Evolutionary conservation across 1,140 invertebrate genomes (phyloP), one percentile per base, ranked within the genome.

Genomic region (Sycophila sp.): DNA sequence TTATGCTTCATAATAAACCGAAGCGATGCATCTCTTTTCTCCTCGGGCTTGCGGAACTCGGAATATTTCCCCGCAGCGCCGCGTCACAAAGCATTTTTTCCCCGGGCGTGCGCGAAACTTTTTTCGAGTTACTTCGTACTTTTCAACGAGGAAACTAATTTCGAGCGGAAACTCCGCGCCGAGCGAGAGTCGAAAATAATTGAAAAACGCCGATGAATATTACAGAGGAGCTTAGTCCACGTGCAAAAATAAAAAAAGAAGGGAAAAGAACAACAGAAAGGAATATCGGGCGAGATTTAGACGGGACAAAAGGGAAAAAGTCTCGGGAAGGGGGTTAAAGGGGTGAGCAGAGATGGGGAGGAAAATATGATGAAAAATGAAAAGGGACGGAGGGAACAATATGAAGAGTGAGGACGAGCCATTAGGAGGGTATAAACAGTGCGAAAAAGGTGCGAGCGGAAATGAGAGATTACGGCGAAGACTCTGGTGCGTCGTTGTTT

Each of bases 401-500:
- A 66, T 49, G 69, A 28, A 56, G 72, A 63, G 56, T 28, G 55
- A 38, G 40, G n/a, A n/a, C n/a, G 34, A 30, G 24, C 36, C 49
- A 40, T 40, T 65, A 55, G 32, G 36, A 34, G 26, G 34, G 19
- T 53, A 40, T 53, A 40, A 65, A 30, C 63, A 40, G 36, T 15
- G 63, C 34, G 34, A 40, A 42, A 55, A 55, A 55, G 58, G 32
- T n/a, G 24, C 15, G 32, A 53, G 40, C 1, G 49, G 26, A 53
- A 42, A 58, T 32, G 10, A 36, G 32, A 51, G 32, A 63, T 63
- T 49, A 63, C 34, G 49, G 60, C 10, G 19, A 47, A 30, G 26
- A 47, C 15, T 45, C 6, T 47, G 17, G 13, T 11, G 28, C 26
- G 34, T 10, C 15, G 28, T 34, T n/a, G n/a, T n/a, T n/a, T 55